Evolutionary conservation across 2,113 vertebrate genomes (phyloP).

Genomic region (Lophochroa leadbeateri): DNA sequence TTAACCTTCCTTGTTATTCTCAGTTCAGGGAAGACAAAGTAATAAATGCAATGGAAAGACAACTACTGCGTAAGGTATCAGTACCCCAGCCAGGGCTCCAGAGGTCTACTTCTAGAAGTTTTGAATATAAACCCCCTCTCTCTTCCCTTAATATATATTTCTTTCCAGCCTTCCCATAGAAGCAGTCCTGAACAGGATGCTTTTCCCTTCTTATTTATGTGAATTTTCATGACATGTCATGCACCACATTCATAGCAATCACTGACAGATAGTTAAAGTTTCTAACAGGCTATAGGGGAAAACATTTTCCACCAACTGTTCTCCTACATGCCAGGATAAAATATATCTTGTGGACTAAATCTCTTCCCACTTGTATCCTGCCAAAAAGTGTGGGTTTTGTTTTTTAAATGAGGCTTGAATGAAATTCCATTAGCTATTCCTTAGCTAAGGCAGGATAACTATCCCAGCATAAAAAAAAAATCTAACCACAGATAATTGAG

Average conservation of each 20-base stretch:
- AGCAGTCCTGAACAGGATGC: constrained; percentile 33
- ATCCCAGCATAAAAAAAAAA: neutral
- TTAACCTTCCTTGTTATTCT: neutral
- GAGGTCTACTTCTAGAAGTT: neutral
- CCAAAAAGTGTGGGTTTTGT: constrained; percentile 12
- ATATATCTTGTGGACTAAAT: constrained; percentile 61
- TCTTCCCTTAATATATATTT: constrained; percentile 26
- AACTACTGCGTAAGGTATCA: neutral
- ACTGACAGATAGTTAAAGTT: constrained; percentile 66
- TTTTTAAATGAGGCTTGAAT: constrained; percentile 53
- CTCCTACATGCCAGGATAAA: constrained; percentile 53
- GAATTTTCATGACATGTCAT: constrained; percentile 37
- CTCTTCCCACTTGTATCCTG: constrained; percentile 49
- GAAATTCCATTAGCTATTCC: constrained; percentile 58
- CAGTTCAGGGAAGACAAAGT: neutral
- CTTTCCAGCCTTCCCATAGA: neutral
- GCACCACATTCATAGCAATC: constrained; percentile 47
- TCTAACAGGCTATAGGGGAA: constrained; percentile 57
- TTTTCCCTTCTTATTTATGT: constrained; percentile 59
- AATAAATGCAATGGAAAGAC: neutral
- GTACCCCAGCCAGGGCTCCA: neutral
- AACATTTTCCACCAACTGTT: constrained; percentile 62
- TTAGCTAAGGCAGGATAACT: constrained; percentile 28
- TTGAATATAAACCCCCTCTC: neutral
- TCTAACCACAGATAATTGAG: constrained; percentile 33